Evolutionary conservation across 1,140 invertebrate genomes (phyloP).

Genomic region (Acyrthosiphon pisum): DNA sequence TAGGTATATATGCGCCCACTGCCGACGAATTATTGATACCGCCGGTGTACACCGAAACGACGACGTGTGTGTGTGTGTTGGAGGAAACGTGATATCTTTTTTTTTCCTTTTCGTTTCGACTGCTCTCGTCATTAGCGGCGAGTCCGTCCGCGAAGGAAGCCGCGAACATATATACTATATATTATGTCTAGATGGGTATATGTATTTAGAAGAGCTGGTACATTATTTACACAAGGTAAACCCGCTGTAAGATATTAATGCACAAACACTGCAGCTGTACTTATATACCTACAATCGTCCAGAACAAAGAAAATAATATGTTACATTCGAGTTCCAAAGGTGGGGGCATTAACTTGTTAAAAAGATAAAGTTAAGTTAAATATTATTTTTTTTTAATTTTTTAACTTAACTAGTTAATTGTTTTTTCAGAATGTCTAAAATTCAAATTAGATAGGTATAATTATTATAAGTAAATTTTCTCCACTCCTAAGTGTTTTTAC

Average conservation of each 20-base stretch:
- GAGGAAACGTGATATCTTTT: slow-evolving; percentile 38
- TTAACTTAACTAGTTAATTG: too few relatives aligned
- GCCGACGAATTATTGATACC: slow-evolving; percentile 27
- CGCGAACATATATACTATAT: neutral
- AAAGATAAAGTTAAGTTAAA: too few relatives aligned
- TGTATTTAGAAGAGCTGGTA: neutral
- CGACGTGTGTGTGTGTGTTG: neutral
- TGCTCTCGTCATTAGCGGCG: slow-evolving; percentile 19
- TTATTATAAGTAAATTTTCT: neutral
- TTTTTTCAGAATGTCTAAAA: neutral
- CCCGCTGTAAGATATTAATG: neutral
- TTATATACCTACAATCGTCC: fast-evolving
- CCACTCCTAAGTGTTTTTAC: neutral
- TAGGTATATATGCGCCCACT: neutral
- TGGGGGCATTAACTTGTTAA: too few relatives aligned
- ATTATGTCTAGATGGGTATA: neutral
- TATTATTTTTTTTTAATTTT: too few relatives aligned
- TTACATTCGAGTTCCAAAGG: too few relatives aligned
- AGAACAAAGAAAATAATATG: neutral
- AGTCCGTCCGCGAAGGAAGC: neutral
- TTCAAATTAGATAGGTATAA: neutral
- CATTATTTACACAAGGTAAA: neutral
- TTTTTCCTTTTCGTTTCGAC: neutral
- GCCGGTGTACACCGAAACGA: neutral
- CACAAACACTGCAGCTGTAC: neutral